A percentile compares a stretch with the other conserved stretches of the same genome.
phyloP scores from a whole-genome alignment of 2,888 invertebrate genomes.

The Cephus nigrinus region DNA sequence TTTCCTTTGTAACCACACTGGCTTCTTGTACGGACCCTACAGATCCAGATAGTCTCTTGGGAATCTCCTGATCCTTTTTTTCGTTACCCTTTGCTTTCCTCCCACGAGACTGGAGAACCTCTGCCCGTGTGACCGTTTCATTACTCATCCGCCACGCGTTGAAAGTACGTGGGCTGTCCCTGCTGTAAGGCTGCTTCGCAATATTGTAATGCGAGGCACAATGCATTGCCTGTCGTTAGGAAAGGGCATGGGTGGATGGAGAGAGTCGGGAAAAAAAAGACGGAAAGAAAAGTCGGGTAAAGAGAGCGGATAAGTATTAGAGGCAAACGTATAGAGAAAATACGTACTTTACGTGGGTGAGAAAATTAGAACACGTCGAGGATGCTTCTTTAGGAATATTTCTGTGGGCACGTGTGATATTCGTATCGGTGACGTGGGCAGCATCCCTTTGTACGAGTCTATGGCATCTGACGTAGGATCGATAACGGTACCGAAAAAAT shows the following conservation, averaged over 20 bases:
- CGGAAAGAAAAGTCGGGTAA: not conserved
- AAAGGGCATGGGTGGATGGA: not conserved
- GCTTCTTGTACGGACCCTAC: not conserved
- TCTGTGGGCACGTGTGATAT: not conserved
- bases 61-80: not conserved
- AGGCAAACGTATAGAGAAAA: not conserved
- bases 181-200: conserved; percentile 26
- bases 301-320: not conserved
- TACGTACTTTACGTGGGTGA: not conserved
- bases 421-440: not conserved
- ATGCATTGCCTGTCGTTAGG: conserved; percentile 20
- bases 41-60: not conserved
- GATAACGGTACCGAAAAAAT: not conserved
- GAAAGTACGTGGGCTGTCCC: conserved; percentile 25
- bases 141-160: conserved; percentile 43
- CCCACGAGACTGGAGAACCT: conserved; percentile 30
- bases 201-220: conserved; percentile 50
- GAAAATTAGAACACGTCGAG: not conserved
- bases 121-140: conserved; percentile 47
- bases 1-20: not conserved
- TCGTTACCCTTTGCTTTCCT: not conserved
- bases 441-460: not conserved
- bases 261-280: not conserved
- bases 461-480: not conserved
- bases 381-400: not conserved